Conservation (phyloP, 2,797 vertebrate species). For the Schizopygopsis malacanthus region DNA sequence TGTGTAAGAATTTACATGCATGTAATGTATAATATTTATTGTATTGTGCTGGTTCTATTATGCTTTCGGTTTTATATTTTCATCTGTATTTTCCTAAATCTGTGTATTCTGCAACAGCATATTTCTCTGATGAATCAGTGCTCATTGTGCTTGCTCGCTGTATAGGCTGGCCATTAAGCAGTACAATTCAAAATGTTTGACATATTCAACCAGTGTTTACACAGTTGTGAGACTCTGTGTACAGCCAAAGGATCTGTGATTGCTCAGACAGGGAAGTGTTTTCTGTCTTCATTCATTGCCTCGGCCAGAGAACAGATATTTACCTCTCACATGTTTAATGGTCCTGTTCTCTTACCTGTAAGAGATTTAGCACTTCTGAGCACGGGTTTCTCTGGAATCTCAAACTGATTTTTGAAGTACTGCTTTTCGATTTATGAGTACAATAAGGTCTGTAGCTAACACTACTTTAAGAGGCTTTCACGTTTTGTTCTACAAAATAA, state of each 20-base stretch:
- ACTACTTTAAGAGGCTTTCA: background rate
- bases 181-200: background rate
- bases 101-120: background rate
- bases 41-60: background rate
- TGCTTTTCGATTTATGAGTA: background rate
- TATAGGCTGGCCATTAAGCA: background rate
- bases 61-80: background rate
- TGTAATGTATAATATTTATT: background rate
- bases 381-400: background rate
- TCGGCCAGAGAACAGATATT: slow-evolving; percentile 10
- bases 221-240: slow-evolving; percentile 14
- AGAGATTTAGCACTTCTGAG: background rate
- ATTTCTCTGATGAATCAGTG: background rate
- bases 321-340: background rate
- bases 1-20: background rate
- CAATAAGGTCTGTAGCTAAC: background rate
- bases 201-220: slow-evolving; percentile 10
- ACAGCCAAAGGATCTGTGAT: slow-evolving; percentile 20
- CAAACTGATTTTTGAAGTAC: background rate
- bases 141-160: background rate
- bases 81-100: background rate
- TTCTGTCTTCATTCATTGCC: slow-evolving; percentile 1
- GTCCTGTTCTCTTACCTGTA: background rate
- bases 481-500: slow-evolving; percentile 9
- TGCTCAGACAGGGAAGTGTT: slow-evolving; percentile 1